These are phyloP conservation scores for Bos taurus DNA, from an alignment of 2,113 vertebrate species.

Conservation along the genomic window DNA sequence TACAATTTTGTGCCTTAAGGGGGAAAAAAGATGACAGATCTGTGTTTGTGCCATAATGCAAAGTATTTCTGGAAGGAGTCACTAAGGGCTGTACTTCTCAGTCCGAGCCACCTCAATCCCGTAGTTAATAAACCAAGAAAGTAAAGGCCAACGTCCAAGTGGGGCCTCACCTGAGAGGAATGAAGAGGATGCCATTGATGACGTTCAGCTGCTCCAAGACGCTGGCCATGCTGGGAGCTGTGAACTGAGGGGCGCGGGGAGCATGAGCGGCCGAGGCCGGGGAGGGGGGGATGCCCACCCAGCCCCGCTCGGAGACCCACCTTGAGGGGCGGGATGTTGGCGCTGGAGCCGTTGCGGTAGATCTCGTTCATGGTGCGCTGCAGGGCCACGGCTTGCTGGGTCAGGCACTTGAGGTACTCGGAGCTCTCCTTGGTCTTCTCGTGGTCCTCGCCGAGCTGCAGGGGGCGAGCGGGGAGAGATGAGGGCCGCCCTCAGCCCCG, in stretches of 20 bases:
- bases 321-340: slow-evolving; percentile 97
- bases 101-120: neutral
- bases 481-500: accelerated
- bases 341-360: slow-evolving; percentile 96
- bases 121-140: neutral
- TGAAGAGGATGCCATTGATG: slow-evolving; percentile 99
- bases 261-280: accelerated
- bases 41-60: neutral
- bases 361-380: slow-evolving; percentile 99
- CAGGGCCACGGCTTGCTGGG: slow-evolving; percentile 96
- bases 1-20: neutral
- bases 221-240: slow-evolving; percentile 96
- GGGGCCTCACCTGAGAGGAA: slow-evolving; percentile 92
- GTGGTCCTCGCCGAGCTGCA: slow-evolving; percentile 93
- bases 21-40: no score
- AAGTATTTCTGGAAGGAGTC: neutral
- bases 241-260: slow-evolving; percentile 84
- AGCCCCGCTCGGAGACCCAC: slow-evolving; percentile 64
- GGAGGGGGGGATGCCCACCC: neutral
- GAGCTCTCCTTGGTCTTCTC: slow-evolving; percentile 99
- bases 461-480: neutral
- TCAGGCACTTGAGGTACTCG: slow-evolving; percentile 97
- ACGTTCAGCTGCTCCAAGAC: slow-evolving; percentile 98
- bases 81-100: neutral
- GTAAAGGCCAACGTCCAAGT: accelerated